Evolutionary conservation across 2,888 invertebrate species (phyloP).

Genomic region (Limenitis camilla): DNA sequence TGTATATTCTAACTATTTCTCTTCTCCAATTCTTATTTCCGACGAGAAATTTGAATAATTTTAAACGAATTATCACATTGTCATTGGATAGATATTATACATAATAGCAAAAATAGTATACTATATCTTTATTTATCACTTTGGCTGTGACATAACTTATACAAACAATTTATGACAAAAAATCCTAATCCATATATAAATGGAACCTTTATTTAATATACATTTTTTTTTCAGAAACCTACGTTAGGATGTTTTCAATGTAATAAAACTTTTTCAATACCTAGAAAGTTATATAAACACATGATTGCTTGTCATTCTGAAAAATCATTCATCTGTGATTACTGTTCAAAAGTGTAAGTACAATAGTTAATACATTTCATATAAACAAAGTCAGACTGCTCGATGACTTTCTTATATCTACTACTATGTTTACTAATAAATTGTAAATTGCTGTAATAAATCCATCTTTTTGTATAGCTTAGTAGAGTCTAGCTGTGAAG

Average conservation of each 20-base stretch:
- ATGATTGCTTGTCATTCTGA: constrained; percentile 29
- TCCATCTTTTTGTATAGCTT: background rate
- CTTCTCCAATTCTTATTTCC: too few relatives aligned
- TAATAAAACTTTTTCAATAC: constrained; percentile 25
- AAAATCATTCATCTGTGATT: constrained; percentile 38
- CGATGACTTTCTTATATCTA: too few relatives aligned
- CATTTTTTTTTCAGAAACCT: constrained; percentile 1
- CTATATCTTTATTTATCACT: too few relatives aligned
- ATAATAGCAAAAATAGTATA: too few relatives aligned
- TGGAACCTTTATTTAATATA: background rate
- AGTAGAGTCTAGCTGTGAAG: too few relatives aligned
- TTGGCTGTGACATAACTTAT: too few relatives aligned
- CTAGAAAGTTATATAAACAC: constrained; percentile 36
- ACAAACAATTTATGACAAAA: too few relatives aligned
- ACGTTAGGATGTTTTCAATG: constrained; percentile 36
- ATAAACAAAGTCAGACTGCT: background rate
- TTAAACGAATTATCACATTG: too few relatives aligned
- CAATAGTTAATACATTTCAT: background rate
- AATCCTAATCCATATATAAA: background rate
- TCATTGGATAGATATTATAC: too few relatives aligned
- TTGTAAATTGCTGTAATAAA: background rate
- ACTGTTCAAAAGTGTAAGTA: constrained; percentile 46
- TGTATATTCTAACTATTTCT: too few relatives aligned
- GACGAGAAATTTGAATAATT: too few relatives aligned
- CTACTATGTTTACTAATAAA: too few relatives aligned